Conservation (phyloP, 2,113 vertebrate genomes). For the Chelonoidis abingdonii region DNA sequence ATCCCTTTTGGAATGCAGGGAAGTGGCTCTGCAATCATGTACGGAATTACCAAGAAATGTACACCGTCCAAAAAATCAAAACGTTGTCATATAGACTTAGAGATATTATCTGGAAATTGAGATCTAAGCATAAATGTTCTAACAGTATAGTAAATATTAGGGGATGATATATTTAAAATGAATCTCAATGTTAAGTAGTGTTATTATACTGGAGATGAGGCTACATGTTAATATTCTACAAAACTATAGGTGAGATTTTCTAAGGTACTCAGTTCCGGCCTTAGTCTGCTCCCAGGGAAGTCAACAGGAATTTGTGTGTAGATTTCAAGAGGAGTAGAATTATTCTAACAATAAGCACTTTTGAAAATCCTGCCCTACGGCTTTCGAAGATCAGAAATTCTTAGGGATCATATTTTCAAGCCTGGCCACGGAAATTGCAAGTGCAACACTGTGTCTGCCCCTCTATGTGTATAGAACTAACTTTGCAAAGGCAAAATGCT, state of each 20-base stretch:
- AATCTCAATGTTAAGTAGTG: slow-evolving; percentile 37
- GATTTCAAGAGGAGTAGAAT: not conserved
- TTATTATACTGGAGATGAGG: not conserved
- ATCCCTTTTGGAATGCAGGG: slow-evolving; percentile 41
- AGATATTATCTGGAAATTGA: slow-evolving; percentile 27
- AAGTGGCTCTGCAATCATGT: not conserved
- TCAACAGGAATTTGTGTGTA: not conserved
- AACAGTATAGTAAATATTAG: not conserved
- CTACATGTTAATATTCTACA: not conserved
- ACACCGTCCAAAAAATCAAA: slow-evolving; percentile 56
- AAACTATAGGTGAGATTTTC: not conserved
- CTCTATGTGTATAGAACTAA: accelerated
- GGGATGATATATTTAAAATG: not conserved
- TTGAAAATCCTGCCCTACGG: not conserved
- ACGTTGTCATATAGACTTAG: slow-evolving; percentile 7
- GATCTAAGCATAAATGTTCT: slow-evolving; percentile 5
- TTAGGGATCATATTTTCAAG: not conserved
- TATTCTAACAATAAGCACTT: not conserved
- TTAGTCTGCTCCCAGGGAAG: not conserved
- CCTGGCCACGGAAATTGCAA: not conserved
- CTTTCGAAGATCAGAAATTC: not conserved
- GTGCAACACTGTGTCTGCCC: not conserved
- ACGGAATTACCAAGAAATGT: slow-evolving; percentile 39
- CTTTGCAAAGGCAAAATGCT: accelerated
- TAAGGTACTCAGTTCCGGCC: not conserved